A percentile compares a stretch with the other conserved stretches of the same genome.
phyloP scores from a whole-genome alignment of 2,888 invertebrate genomes.

The Trachelus iudaicus region DNA sequence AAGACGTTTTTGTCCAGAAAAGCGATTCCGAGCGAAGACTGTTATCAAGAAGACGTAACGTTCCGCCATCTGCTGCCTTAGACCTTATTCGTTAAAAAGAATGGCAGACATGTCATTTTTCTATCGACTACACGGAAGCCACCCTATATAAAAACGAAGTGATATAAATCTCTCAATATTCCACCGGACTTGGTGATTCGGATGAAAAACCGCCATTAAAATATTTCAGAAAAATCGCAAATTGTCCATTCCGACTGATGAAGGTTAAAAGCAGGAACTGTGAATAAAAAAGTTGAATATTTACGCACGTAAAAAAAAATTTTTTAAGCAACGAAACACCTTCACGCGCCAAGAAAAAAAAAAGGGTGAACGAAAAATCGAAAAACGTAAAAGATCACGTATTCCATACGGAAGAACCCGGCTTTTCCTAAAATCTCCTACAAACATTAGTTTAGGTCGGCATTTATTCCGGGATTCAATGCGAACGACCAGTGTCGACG shows the following conservation, averaged over 20 bases:
- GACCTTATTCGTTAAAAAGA: neutral
- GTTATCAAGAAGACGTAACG: neutral
- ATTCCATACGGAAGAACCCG: neutral
- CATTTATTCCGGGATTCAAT: neutral
- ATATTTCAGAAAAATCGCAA: too few species aligned
- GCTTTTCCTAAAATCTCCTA: neutral
- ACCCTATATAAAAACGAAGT: neutral
- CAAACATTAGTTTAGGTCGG: neutral
- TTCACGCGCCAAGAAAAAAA: too few species aligned
- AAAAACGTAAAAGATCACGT: neutral
- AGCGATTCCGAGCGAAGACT: neutral
- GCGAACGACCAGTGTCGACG: neutral
- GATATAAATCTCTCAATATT: neutral
- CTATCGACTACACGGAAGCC: neutral
- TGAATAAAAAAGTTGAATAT: too few species aligned
- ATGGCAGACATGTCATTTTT: neutral
- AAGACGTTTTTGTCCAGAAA: neutral
- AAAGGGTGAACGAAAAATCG: neutral
- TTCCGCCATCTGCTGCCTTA: neutral
- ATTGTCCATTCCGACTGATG: too few species aligned
- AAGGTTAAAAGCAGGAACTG: neutral
- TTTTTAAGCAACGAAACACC: neutral
- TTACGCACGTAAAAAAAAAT: too few species aligned
- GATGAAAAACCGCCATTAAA: too few species aligned
- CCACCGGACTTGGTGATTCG: too few species aligned